Evolutionary conservation across 2,797 vertebrate genomes (phyloP).

Genomic region (Oophaga sylvatica): DNA sequence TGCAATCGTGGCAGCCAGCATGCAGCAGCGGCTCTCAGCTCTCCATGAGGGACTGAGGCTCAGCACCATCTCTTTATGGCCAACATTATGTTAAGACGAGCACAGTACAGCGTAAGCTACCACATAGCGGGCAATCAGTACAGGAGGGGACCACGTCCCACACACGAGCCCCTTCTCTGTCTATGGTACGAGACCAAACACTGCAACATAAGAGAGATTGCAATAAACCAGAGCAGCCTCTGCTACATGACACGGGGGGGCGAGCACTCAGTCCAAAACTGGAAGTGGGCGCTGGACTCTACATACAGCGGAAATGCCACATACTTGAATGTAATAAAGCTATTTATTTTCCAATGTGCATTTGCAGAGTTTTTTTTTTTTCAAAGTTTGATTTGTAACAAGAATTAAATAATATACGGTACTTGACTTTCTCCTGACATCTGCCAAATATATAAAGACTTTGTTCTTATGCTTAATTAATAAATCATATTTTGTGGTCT

Average conservation of each 20-base stretch:
- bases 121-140: neutral
- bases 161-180: neutral
- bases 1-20: no score
- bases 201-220: neutral
- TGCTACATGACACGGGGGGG: neutral
- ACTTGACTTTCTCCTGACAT: constrained; percentile 65
- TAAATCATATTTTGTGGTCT: constrained; percentile 70
- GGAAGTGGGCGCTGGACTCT: constrained; percentile 69
- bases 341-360: constrained; percentile 74
- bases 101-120: no score
- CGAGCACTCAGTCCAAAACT: constrained; percentile 45
- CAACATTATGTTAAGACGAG: no score
- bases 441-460: constrained; percentile 71
- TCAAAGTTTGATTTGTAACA: constrained; percentile 63
- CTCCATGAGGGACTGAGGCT: no score
- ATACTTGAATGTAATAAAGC: constrained; percentile 71
- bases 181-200: neutral
- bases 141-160: neutral
- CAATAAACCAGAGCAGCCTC: neutral
- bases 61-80: no score
- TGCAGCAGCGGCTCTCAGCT: no score
- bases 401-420: constrained; percentile 61
- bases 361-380: constrained; percentile 67
- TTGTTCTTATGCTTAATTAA: constrained; percentile 68
- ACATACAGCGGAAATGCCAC: constrained; percentile 63